phyloP scores from a whole-genome alignment of 2,888 invertebrate species.

The Agriopis marginaria region DNA sequence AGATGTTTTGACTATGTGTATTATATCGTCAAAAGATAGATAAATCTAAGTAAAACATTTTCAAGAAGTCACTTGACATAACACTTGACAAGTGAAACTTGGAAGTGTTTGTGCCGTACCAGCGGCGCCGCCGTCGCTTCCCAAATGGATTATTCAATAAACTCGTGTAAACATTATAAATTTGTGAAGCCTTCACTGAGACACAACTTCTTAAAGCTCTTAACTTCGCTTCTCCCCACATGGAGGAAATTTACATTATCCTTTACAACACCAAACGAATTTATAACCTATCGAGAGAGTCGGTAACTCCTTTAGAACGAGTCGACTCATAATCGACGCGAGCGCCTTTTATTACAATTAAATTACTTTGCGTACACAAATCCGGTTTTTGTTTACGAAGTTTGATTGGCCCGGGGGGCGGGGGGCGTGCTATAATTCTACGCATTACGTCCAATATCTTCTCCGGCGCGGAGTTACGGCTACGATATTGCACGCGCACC shows the following conservation, averaged over 20 bases:
- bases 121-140: constrained; percentile 35
- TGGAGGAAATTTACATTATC: constrained; percentile 32
- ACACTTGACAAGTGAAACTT: constrained; percentile 34
- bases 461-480: constrained; percentile 24
- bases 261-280: constrained; percentile 32
- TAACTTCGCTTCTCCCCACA: constrained; percentile 25
- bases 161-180: constrained; percentile 61
- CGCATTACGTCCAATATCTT: constrained; percentile 28
- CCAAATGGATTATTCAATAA: constrained; percentile 62
- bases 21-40: background rate
- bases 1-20: background rate
- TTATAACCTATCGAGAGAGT: constrained; percentile 29
- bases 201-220: constrained; percentile 44
- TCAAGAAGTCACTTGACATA: constrained; percentile 7
- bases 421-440: constrained; percentile 24
- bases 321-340: constrained; percentile 41
- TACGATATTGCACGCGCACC: constrained; percentile 15
- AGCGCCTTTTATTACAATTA: constrained; percentile 47
- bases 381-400: constrained; percentile 41
- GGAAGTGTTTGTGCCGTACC: constrained; percentile 37
- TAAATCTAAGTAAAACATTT: background rate
- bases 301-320: constrained; percentile 38
- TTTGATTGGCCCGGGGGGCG: constrained; percentile 33
- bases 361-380: constrained; percentile 48
- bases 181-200: constrained; percentile 50